Evolutionary conservation across 2,113 vertebrate species (phyloP).

Genomic region (Corapipo altera): DNA sequence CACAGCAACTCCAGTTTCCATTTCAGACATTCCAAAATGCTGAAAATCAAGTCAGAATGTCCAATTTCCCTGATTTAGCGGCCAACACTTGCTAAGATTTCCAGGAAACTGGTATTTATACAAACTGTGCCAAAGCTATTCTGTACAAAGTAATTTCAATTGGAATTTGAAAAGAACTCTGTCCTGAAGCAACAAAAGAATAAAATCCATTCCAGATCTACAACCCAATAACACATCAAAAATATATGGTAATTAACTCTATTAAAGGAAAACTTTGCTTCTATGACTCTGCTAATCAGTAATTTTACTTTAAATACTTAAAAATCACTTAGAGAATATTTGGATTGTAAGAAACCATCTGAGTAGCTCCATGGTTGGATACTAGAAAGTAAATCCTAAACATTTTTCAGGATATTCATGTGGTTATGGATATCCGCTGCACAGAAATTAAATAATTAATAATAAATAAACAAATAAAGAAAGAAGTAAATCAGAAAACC

Average conservation of each 20-base stretch:
- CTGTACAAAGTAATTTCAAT: not conserved
- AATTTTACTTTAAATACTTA: not conserved
- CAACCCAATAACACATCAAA: not conserved
- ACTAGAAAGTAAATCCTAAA: not conserved
- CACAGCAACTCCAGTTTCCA: not conserved
- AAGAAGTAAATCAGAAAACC: not conserved
- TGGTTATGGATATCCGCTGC: not conserved
- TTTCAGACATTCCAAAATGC: not conserved
- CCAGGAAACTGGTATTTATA: conserved; percentile 27
- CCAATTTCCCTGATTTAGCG: not conserved
- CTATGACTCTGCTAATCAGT: not conserved
- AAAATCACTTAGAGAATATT: not conserved
- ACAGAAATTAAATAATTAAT: not conserved
- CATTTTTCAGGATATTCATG: not conserved
- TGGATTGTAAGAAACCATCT: not conserved
- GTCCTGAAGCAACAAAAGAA: not conserved
- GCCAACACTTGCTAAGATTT: conserved; percentile 32
- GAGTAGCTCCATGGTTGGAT: not conserved
- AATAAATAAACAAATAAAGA: too few relatives aligned
- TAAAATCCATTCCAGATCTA: not conserved
- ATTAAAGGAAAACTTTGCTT: not conserved
- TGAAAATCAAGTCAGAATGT: not conserved
- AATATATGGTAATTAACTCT: not conserved
- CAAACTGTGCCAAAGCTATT: not conserved
- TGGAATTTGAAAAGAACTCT: not conserved